Evolutionary conservation across 2,888 invertebrate genomes (phyloP), one percentile per base, ranked within the genome.

Genomic region (Schizotus pectinicornis): DNA sequence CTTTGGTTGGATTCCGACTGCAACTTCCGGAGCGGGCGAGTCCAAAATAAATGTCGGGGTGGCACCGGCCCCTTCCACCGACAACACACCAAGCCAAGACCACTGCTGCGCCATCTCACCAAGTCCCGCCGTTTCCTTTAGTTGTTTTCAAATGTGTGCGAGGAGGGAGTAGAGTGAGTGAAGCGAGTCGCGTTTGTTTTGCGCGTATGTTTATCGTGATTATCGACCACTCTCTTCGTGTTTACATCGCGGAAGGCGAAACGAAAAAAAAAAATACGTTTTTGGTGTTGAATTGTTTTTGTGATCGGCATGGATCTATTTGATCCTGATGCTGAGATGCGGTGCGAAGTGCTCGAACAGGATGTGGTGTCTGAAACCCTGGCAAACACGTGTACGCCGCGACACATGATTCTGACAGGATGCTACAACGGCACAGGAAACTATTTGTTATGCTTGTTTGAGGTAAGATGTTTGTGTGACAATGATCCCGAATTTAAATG

Each of bases 341-440:
- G 48, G 43, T 43, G 53, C 42, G 22, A 51, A 53, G 48, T 59
- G 54, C 52, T 51, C 47, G 50, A 59, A 62, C 65, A 65, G 65
- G 67, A 66, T 65, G 63, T 69, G 63, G 63, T 61, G 70, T 67
- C 66, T 68, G 67, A 65, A 61, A 65, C 63, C 56, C 63, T 67
- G 67, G 53, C 62, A 50, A 70, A 74, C 75, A 74, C 73, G 74
- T 73, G 74, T 64, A 66, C 41, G 42, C 3, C 52, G 66, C 67
- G 65, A 69, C 72, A 70, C 64, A 70, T 68, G 68, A 72, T 70
- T 68, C 65, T 65, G 62, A 74, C 74, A 73, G 74, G 75, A 74
- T 74, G 72, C 71, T 59, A 53, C 51, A 35, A 36, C 52, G 52
- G 39, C 66, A 70, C 71, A 74, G 74, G 74, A 74, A 75, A 67